These are phyloP conservation scores for Coremacera marginata DNA, from an alignment of 2,888 invertebrate genomes.

Conservation along the genomic window DNA sequence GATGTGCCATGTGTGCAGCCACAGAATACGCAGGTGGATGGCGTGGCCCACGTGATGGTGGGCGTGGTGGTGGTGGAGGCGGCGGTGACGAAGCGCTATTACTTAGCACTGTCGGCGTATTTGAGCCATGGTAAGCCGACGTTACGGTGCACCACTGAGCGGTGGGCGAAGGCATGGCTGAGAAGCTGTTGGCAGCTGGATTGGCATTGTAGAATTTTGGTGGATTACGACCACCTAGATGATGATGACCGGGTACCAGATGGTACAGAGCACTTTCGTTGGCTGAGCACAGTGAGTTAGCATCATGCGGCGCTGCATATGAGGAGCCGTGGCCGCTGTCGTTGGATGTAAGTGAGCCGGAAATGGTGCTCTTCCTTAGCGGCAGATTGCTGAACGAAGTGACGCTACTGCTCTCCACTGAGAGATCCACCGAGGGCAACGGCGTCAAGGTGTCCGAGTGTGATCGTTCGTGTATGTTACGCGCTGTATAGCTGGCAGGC, in stretches of 20 bases:
- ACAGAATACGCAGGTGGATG: slow-evolving; percentile 87
- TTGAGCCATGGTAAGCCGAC: slow-evolving; percentile 3
- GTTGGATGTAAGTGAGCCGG: slow-evolving; percentile 90
- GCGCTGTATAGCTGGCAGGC: slow-evolving; percentile 72
- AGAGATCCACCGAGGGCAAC: slow-evolving; percentile 87
- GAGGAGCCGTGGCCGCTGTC: slow-evolving; percentile 91
- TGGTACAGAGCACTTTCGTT: slow-evolving; percentile 26
- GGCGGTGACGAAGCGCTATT: slow-evolving; percentile 40
- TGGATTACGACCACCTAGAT: slow-evolving; percentile 17
- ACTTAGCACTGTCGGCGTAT: neutral
- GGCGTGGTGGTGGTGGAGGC: slow-evolving; percentile 44
- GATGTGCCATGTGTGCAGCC: slow-evolving; percentile 87
- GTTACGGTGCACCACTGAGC: slow-evolving; percentile 11
- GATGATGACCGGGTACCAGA: slow-evolving; percentile 28
- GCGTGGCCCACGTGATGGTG: slow-evolving; percentile 46
- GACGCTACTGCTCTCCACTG: slow-evolving; percentile 95
- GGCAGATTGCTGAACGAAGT: slow-evolving; percentile 92
- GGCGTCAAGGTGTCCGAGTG: slow-evolving; percentile 89
- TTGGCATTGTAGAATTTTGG: neutral
- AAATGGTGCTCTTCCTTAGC: slow-evolving; percentile 83
- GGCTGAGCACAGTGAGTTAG: slow-evolving; percentile 6
- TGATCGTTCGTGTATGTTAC: slow-evolving; percentile 86
- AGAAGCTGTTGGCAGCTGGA: slow-evolving; percentile 6
- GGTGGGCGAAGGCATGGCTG: slow-evolving; percentile 8
- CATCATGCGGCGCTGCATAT: slow-evolving; percentile 71